Percentiles rank a stretch among this genome's conserved stretches.
Evolutionary conservation across 1,140 invertebrate species (phyloP).

Genomic region (Schlechtendalia chinensis): DNA sequence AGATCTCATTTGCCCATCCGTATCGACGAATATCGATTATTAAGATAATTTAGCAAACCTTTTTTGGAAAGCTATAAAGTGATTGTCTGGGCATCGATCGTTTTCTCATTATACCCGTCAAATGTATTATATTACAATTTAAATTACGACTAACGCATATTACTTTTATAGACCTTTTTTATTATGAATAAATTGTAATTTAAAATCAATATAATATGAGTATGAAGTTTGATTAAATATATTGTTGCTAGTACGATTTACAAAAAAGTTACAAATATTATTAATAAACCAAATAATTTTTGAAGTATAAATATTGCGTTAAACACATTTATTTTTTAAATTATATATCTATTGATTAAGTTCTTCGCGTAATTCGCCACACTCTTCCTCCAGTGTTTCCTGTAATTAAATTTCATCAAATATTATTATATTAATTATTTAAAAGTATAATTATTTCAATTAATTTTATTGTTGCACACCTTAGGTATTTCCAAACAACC

Average conservation of each 20-base stretch:
- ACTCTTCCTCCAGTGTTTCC: conserved; percentile 22
- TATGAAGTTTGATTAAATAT: not conserved
- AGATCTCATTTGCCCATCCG: too few relatives aligned
- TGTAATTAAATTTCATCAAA: not conserved
- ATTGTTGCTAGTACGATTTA: not conserved
- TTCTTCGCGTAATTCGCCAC: conserved; percentile 8
- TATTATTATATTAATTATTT: not conserved
- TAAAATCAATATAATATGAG: too few relatives aligned
- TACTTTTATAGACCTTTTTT: too few relatives aligned
- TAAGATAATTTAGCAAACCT: too few relatives aligned
- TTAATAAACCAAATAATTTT: not conserved
- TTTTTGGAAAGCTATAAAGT: too few relatives aligned
- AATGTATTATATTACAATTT: too few relatives aligned
- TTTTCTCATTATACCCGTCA: too few relatives aligned
- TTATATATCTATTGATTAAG: not conserved
- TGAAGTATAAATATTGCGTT: not conserved
- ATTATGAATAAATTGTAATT: too few relatives aligned
- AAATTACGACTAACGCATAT: too few relatives aligned
- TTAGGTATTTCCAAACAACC: conserved; percentile 82
- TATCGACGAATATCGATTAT: too few relatives aligned
- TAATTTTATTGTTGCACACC: conserved; percentile 56
- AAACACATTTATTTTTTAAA: too few relatives aligned
- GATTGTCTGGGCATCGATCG: too few relatives aligned
- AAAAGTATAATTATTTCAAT: not conserved
- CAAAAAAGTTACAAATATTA: not conserved